Percentiles rank a stretch among this genome's conserved stretches.
phyloP scores from a whole-genome alignment of 2,888 invertebrate species.

The Netelia melanura region DNA sequence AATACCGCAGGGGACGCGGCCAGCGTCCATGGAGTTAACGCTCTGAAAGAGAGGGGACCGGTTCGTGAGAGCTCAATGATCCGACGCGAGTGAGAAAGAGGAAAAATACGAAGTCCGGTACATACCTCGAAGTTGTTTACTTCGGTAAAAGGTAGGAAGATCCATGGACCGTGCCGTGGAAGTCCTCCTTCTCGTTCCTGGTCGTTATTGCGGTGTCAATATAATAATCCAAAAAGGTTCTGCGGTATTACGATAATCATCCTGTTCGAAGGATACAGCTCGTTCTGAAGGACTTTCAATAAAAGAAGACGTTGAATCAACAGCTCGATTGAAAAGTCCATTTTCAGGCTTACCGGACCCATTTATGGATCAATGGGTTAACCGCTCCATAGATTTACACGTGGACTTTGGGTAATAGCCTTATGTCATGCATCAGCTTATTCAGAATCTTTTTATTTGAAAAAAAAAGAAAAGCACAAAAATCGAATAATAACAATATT shows the following conservation, averaged over 20 bases:
- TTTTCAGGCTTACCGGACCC: neutral
- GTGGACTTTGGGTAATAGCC: neutral
- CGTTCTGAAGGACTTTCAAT: conserved; percentile 33
- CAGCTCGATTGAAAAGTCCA: neutral
- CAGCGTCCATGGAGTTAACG: conserved; percentile 39
- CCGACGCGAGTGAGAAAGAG: conserved; percentile 52
- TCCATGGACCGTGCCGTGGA: conserved; percentile 11
- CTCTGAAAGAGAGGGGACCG: conserved; percentile 51
- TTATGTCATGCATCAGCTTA: neutral
- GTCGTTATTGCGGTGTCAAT: conserved; percentile 56
- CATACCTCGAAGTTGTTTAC: conserved; percentile 59
- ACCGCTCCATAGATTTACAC: conserved; percentile 6
- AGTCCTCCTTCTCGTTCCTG: conserved; percentile 29
- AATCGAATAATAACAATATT: too few species aligned
- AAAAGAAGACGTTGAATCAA: conserved; percentile 10
- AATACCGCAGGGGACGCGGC: conserved; percentile 39
- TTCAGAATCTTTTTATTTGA: neutral
- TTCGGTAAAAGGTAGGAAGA: conserved; percentile 35
- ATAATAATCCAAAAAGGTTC: conserved; percentile 38
- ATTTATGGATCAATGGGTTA: conserved; percentile 1
- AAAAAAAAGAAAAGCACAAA: neutral
- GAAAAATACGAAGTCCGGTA: conserved; percentile 45
- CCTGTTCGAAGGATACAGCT: conserved; percentile 33
- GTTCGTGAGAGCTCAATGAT: conserved; percentile 64
- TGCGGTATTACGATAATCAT: conserved; percentile 56